Conservation (phyloP, 2,888 invertebrate species). For the Platynereis dumerilii region DNA sequence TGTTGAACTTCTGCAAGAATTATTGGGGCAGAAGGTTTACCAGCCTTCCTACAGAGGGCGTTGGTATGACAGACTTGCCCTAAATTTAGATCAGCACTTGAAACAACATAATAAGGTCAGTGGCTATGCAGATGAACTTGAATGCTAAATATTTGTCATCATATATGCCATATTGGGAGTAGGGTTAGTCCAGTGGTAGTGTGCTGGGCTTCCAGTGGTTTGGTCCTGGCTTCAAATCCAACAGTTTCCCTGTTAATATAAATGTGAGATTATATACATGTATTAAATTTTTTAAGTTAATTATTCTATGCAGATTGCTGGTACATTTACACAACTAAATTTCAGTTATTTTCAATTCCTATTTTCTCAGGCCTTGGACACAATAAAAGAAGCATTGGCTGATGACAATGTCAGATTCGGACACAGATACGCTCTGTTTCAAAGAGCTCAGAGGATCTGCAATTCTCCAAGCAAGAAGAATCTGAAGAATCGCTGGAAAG, state of each 20-base stretch:
- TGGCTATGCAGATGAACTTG: too few relatives aligned
- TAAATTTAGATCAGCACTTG: constrained; percentile 70
- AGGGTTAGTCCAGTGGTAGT: too few relatives aligned
- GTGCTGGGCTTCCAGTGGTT: too few relatives aligned
- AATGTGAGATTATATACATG: too few relatives aligned
- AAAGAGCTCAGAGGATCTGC: constrained; percentile 61
- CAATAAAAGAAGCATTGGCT: constrained; percentile 54
- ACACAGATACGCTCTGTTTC: constrained; percentile 62
- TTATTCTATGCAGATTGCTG: too few relatives aligned
- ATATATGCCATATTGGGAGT: too few relatives aligned
- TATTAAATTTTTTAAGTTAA: too few relatives aligned
- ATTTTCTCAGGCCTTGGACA: constrained; percentile 56
- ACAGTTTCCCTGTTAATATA: too few relatives aligned
- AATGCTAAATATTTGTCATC: background rate
- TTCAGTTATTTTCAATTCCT: too few relatives aligned
- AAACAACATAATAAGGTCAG: constrained; percentile 61
- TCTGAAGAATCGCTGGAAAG: constrained; percentile 45
- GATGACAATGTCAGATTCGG: constrained; percentile 61
- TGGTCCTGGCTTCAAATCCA: too few relatives aligned
- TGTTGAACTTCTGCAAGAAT: constrained; percentile 66
- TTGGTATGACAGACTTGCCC: constrained; percentile 70
- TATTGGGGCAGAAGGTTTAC: constrained; percentile 67
- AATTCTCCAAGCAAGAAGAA: constrained; percentile 43
- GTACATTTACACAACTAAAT: too few relatives aligned
- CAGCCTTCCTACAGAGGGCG: constrained; percentile 63